Conservation (phyloP, 2,113 vertebrate genomes). For the Engystomops pustulosus region DNA sequence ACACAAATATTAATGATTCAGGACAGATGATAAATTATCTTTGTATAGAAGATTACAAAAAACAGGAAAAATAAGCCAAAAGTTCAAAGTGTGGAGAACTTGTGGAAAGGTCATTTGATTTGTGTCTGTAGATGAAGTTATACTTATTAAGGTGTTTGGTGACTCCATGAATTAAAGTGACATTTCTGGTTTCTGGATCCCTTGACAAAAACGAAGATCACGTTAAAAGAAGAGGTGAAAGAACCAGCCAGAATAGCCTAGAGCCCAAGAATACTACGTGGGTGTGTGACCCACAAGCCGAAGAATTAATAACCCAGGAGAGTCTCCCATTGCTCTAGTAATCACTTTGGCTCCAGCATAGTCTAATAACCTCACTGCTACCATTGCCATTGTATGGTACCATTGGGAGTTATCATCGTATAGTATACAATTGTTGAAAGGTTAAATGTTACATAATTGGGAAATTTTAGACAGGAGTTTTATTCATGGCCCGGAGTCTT, state of each 20-base stretch:
- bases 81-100: not conserved
- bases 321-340: not conserved
- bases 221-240: not conserved
- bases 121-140: not conserved
- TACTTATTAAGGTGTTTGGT: not conserved
- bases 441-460: no score
- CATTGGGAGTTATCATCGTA: not conserved
- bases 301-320: conserved; percentile 7
- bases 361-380: conserved; percentile 8
- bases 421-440: no score
- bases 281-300: not conserved
- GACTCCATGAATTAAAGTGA: not conserved
- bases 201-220: conserved; percentile 20
- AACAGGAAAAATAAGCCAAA: no score
- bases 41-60: not conserved
- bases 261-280: not conserved
- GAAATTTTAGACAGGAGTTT: no score
- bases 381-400: not conserved
- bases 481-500: no score
- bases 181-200: not conserved
- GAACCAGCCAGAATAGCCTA: not conserved
- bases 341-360: not conserved
- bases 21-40: not conserved
- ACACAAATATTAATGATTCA: not conserved
- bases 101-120: not conserved